Evolutionary conservation across 2,888 invertebrate genomes (phyloP).

Genomic region (Melieria omissa): DNA sequence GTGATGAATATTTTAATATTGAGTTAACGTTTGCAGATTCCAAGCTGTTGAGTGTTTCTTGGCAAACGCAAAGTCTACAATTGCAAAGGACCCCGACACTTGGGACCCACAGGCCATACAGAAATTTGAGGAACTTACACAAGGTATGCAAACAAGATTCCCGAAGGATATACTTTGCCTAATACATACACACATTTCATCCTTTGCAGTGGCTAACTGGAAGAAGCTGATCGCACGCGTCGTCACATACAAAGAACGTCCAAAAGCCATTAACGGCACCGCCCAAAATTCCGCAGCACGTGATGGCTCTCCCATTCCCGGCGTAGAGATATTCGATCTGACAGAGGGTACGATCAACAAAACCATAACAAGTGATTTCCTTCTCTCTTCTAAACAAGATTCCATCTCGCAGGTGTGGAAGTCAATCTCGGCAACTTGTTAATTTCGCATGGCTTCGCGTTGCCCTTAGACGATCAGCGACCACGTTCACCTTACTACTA

Average conservation of each 20-base stretch:
- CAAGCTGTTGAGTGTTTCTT: conserved; percentile 91
- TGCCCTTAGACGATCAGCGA: conserved; percentile 55
- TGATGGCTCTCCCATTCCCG: conserved; percentile 80
- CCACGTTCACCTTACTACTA: conserved; percentile 38
- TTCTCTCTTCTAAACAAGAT: background rate
- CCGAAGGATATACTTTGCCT: background rate
- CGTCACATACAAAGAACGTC: conserved; percentile 75
- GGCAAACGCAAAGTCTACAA: conserved; percentile 75
- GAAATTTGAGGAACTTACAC: conserved; percentile 77
- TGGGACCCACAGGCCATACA: conserved; percentile 76
- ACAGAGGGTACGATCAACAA: conserved; percentile 68
- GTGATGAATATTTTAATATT: conserved; percentile 12
- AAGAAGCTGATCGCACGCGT: conserved; percentile 81
- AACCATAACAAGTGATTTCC: too few relatives aligned
- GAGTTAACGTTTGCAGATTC: conserved; percentile 53
- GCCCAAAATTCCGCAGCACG: conserved; percentile 60
- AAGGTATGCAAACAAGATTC: conserved; percentile 65
- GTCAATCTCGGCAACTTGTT: conserved; percentile 61
- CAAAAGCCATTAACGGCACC: conserved; percentile 55
- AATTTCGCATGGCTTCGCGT: conserved; percentile 61
- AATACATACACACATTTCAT: background rate
- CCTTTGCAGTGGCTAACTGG: conserved; percentile 78
- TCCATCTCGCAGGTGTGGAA: conserved; percentile 52
- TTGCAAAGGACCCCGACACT: conserved; percentile 64
- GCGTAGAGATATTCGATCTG: conserved; percentile 80